Conservation (phyloP, 1,140 invertebrate genomes). For the Drosophila burlai region DNA sequence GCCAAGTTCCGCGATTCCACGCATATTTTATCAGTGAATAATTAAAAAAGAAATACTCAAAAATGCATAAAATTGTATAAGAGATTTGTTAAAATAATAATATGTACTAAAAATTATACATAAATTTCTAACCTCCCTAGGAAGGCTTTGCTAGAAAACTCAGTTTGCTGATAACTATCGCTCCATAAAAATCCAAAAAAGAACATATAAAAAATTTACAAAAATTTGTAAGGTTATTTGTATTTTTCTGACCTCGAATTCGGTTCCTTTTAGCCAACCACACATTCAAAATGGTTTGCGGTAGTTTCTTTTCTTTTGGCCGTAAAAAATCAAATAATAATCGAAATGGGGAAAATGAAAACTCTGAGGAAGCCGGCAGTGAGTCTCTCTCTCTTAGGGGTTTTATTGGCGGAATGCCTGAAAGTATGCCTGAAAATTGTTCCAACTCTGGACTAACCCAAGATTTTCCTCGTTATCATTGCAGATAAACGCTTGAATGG, state of each 20-base stretch:
- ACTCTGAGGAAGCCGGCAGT: not conserved
- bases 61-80: not conserved
- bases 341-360: not conserved
- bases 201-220: not conserved
- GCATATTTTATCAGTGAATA: conserved; percentile 18
- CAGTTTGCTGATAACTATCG: not conserved
- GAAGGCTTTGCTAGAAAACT: not conserved
- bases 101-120: too few species aligned
- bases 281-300: conserved; percentile 19
- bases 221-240: not conserved
- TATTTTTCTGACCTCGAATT: not conserved
- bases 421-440: conserved; percentile 41
- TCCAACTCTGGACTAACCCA: not conserved
- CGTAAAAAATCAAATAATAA: conserved; percentile 2
- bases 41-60: not conserved
- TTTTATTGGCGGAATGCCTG: conserved; percentile 11
- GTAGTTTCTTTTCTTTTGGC: conserved; percentile 25
- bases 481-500: conserved; percentile 62
- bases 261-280: too few species aligned
- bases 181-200: not conserved
- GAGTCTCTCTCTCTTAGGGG: conserved; percentile 25
- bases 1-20: conserved; percentile 2
- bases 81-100: not conserved
- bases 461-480: conserved; percentile 7
- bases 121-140: not conserved